A percentile compares a stretch with the other conserved stretches of the same genome.
phyloP scores from a whole-genome alignment of 1,140 invertebrate species.

The Helicoverpa armigera region DNA sequence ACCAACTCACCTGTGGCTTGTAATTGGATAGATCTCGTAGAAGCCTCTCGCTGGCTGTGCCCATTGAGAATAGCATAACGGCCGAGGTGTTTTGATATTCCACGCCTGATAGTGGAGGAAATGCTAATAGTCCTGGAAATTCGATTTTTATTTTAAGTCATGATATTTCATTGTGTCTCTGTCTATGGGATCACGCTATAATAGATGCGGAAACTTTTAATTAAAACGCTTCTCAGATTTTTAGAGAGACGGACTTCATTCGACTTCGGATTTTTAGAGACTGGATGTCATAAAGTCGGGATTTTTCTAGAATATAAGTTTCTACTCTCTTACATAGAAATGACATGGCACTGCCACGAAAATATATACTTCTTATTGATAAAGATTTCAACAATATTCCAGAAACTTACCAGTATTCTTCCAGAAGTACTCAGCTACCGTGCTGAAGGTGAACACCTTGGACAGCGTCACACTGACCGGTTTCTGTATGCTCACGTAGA shows the following conservation, averaged over 20 bases:
- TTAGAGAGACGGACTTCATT: no score
- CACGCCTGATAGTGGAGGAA: slow-evolving; percentile 88
- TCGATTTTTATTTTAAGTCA: not conserved
- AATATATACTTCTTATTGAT: no score
- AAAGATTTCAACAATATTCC: no score
- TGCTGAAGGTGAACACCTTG: slow-evolving; percentile 87
- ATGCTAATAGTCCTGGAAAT: slow-evolving; percentile 82
- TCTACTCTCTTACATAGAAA: no score
- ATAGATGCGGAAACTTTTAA: no score
- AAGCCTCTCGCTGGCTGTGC: slow-evolving; percentile 89
- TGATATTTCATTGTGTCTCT: not conserved
- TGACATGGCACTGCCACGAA: no score
- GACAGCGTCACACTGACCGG: slow-evolving; percentile 89
- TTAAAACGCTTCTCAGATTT: no score
- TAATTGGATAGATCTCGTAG: slow-evolving; percentile 90
- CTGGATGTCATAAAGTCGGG: no score
- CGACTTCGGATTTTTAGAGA: no score
- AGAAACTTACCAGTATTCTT: slow-evolving; percentile 88
- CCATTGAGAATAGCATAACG: slow-evolving; percentile 89
- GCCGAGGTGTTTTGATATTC: slow-evolving; percentile 84
- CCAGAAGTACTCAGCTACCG: slow-evolving; percentile 88
- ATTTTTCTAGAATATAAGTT: no score
- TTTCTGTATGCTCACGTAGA: slow-evolving; percentile 89
- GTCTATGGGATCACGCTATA: no score
- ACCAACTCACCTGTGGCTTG: slow-evolving; percentile 85